Evolutionary conservation across 2,113 vertebrate species (phyloP).

Genomic region (Terrapene triunguis): DNA sequence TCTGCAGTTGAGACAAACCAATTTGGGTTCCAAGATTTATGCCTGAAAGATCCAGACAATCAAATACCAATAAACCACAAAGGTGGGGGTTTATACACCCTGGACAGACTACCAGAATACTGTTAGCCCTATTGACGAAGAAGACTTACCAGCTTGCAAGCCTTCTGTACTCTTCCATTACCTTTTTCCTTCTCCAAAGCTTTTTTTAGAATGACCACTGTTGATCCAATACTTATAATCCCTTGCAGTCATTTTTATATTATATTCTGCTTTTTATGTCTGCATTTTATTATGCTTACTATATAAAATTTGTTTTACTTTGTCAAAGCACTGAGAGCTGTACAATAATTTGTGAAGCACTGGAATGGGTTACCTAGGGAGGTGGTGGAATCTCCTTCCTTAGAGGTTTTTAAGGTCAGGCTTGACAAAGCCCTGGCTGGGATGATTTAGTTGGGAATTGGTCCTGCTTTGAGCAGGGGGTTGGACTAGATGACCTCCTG

Average conservation of each 20-base stretch:
- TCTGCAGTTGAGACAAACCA: neutral
- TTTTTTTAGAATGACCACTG: neutral
- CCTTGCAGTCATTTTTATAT: neutral
- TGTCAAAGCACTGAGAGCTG: neutral
- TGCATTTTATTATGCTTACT: neutral
- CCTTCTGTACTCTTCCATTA: neutral
- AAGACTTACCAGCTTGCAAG: neutral
- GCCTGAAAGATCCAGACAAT: neutral
- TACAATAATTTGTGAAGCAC: neutral
- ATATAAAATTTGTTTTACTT: neutral
- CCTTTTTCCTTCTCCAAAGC: neutral
- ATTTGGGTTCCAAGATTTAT: neutral
- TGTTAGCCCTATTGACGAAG: neutral
- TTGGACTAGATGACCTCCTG: too few relatives aligned
- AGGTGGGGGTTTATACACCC: neutral
- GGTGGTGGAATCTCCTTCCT: too few relatives aligned
- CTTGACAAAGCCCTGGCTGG: too few relatives aligned
- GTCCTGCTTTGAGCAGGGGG: too few relatives aligned
- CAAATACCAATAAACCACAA: neutral
- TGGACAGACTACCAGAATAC: neutral
- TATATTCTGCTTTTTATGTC: neutral
- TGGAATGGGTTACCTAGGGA: too few relatives aligned
- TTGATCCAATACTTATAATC: neutral
- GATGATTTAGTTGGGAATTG: too few relatives aligned
- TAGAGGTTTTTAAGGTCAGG: too few relatives aligned